These are phyloP conservation scores for Falco concolor DNA, from an alignment of 2,797 vertebrate species.

Conservation along the genomic window DNA sequence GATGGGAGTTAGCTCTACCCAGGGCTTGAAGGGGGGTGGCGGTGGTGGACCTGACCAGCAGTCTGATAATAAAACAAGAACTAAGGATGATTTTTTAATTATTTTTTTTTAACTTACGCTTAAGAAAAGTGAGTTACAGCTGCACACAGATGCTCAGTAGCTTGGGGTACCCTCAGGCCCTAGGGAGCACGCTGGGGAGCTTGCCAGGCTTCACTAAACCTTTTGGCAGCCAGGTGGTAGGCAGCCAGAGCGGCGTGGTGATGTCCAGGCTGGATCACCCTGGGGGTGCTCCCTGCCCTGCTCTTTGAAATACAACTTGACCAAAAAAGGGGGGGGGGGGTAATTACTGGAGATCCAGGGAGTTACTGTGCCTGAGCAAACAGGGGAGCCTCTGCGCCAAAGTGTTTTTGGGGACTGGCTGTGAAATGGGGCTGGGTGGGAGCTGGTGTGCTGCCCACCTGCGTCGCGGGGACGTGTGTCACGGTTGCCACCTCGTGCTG, in stretches of 20 bases:
- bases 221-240: neutral
- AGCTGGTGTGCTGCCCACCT: neutral
- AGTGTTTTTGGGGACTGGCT: neutral
- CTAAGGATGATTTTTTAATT: neutral
- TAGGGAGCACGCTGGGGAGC: neutral
- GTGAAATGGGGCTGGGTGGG: neutral
- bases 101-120: neutral
- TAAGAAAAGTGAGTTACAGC: neutral
- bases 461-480: accelerated
- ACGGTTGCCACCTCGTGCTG: accelerated
- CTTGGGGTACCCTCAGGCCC: neutral
- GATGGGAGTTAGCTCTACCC: neutral
- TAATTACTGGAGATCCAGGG: neutral
- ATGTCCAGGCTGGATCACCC: neutral
- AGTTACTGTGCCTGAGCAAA: neutral
- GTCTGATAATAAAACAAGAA: neutral
- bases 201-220: neutral
- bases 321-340: neutral
- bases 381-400: neutral
- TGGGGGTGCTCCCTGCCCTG: neutral
- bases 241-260: accelerated
- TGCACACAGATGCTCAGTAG: accelerated
- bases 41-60: neutral
- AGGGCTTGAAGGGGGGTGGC: neutral
- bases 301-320: neutral